Conservation (phyloP, 2,797 vertebrate species). For the Takifugu rubripes region DNA sequence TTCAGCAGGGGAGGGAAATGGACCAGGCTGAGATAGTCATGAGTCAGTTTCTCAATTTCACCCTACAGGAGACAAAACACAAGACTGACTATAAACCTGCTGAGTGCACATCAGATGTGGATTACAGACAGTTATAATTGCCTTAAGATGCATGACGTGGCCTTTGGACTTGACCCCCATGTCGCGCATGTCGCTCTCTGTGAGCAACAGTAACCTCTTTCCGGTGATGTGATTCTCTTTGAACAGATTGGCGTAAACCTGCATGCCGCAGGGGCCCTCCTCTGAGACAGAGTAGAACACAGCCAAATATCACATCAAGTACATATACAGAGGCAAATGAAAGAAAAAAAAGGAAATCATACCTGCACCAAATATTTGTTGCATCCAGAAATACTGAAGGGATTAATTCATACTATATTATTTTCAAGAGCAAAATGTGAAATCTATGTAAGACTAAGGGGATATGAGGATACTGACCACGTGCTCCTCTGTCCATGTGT, state of each 20-base stretch:
- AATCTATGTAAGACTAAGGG: neutral
- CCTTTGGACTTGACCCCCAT: conserved; percentile 96
- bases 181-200: conserved; percentile 90
- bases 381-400: conserved; percentile 93
- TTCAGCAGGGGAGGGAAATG: conserved; percentile 96
- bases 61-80: conserved; percentile 71
- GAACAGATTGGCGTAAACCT: conserved; percentile 86
- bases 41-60: conserved; percentile 92
- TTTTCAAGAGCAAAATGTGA: neutral
- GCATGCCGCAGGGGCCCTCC: conserved; percentile 81
- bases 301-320: neutral
- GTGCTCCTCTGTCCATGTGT: conserved; percentile 92
- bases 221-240: conserved; percentile 96
- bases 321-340: neutral
- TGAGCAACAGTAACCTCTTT: conserved; percentile 86
- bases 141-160: conserved; percentile 97
- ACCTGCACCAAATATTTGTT: conserved; percentile 91
- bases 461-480: conserved; percentile 83
- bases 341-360: conserved; percentile 11
- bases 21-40: conserved; percentile 90
- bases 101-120: neutral
- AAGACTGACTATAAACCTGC: conserved; percentile 10
- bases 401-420: conserved; percentile 28
- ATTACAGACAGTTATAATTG: conserved; percentile 43
- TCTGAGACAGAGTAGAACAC: conserved; percentile 63